These are phyloP conservation scores for Sphyrna mokarran DNA, from an alignment of 2,113 vertebrate genomes.

Conservation along the genomic window DNA sequence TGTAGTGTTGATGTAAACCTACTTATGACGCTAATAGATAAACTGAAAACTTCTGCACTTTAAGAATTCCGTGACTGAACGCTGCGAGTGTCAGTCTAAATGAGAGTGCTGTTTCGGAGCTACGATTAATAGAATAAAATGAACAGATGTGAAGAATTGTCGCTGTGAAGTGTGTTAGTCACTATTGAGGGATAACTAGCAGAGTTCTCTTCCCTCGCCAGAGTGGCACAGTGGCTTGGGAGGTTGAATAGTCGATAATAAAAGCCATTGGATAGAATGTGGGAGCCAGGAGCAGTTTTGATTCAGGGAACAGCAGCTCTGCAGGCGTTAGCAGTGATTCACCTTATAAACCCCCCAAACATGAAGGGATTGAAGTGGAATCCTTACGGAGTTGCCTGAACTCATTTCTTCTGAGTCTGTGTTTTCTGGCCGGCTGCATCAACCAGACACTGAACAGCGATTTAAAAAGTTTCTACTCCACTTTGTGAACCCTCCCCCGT, in stretches of 20 bases:
- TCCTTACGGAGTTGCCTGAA: not conserved
- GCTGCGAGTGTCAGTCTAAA: no score
- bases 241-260: not conserved
- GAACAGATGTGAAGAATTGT: not conserved
- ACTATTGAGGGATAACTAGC: not conserved
- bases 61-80: no score
- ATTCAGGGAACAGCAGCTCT: not conserved
- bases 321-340: not conserved
- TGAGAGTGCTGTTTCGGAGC: no score
- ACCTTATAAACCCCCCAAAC: not conserved
- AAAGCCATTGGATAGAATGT: not conserved
- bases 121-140: not conserved
- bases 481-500: not conserved
- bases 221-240: not conserved
- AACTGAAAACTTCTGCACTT: no score
- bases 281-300: not conserved
- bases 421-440: no score
- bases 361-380: not conserved
- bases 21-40: no score
- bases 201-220: not conserved
- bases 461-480: not conserved
- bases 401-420: not conserved
- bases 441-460: not conserved
- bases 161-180: not conserved
- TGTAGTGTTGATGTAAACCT: no score